Percentiles rank a stretch among this genome's conserved stretches.
phyloP scores from a whole-genome alignment of 1,140 invertebrate species.

The Drosophila bocqueti region DNA sequence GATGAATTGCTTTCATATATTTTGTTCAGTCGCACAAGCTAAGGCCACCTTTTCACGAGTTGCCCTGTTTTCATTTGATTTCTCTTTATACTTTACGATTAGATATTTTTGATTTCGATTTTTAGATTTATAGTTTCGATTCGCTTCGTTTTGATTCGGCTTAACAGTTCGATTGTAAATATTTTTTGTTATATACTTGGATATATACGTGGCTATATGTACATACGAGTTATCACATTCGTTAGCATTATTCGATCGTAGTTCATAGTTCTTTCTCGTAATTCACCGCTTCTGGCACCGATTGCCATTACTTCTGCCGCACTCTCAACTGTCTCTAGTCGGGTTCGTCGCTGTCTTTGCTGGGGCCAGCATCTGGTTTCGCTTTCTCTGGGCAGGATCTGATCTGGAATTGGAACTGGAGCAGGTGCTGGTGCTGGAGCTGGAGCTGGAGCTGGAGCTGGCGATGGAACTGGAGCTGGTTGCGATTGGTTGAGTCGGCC shows the following conservation, averaged over 20 bases:
- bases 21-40: conserved; percentile 78
- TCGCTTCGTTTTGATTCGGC: conserved; percentile 28
- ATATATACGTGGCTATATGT: conserved; percentile 76
- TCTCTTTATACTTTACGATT: conserved; percentile 29
- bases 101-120: conserved; percentile 13
- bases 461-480: conserved; percentile 24
- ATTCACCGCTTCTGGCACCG: conserved; percentile 49
- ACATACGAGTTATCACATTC: conserved; percentile 78
- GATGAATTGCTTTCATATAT: conserved; percentile 44
- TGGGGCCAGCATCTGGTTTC: conserved; percentile 18
- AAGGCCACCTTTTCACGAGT: conserved; percentile 72
- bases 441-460: conserved; percentile 15
- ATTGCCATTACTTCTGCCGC: conserved; percentile 57
- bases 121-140: conserved; percentile 21
- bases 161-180: conserved; percentile 67
- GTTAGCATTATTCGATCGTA: conserved; percentile 67
- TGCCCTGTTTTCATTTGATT: conserved; percentile 67
- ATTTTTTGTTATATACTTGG: conserved; percentile 56
- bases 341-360: conserved; percentile 36
- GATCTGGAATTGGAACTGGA: conserved; percentile 19
- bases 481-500: conserved; percentile 10
- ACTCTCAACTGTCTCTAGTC: conserved; percentile 70
- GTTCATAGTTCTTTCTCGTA: conserved; percentile 53
- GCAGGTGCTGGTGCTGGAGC: background rate
- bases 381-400: conserved; percentile 39